These are phyloP conservation scores for Dermatemys mawii DNA, from an alignment of 2,113 vertebrate species.

Conservation along the genomic window DNA sequence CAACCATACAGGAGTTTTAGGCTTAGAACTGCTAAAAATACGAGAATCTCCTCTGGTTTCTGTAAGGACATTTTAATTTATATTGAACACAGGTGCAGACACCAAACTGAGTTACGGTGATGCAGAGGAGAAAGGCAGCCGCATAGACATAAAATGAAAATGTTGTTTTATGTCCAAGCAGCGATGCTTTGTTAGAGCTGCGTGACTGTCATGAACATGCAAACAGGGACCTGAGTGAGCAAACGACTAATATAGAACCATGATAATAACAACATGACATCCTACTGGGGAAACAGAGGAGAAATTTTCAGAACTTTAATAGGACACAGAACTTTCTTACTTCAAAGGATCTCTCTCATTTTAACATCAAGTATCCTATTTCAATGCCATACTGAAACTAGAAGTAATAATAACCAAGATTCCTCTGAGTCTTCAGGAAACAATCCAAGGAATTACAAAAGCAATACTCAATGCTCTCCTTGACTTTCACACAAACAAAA, in stretches of 20 bases:
- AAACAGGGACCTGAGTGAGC: neutral
- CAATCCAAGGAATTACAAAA: neutral
- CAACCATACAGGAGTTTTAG: neutral
- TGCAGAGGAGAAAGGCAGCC: neutral
- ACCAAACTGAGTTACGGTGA: neutral
- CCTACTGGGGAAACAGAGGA: neutral
- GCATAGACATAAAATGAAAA: neutral
- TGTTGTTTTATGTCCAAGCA: neutral
- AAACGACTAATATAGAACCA: neutral
- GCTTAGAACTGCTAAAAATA: neutral
- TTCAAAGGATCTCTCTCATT: neutral
- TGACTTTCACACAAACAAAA: neutral
- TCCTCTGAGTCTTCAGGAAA: neutral
- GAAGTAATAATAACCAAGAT: neutral
- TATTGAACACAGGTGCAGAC: neutral
- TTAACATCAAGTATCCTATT: neutral
- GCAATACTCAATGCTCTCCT: neutral
- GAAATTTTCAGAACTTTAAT: neutral
- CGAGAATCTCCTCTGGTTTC: neutral
- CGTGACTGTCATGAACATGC: neutral
- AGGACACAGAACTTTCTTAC: neutral
- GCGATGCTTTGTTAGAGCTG: neutral
- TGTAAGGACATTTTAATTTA: neutral
- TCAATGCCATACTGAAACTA: neutral
- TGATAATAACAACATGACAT: neutral